Conservation (phyloP, 2,797 vertebrate species). For the Schizothorax lantsangensis region DNA sequence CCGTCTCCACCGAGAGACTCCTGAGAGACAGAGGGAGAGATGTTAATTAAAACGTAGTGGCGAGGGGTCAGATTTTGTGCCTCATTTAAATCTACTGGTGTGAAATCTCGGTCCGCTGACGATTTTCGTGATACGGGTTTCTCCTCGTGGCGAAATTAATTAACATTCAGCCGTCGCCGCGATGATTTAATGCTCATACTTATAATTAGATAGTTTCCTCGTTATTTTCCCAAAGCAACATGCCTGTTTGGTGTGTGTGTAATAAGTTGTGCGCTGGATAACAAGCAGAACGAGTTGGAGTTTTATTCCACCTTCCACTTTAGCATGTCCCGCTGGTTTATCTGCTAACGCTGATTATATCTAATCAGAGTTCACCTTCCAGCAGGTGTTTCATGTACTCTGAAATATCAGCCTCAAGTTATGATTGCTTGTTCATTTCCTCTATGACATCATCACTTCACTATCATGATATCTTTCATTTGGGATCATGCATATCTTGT, state of each 20-base stretch:
- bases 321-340: conserved; percentile 15
- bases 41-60: conserved; percentile 39
- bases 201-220: conserved; percentile 38
- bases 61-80: conserved; percentile 25
- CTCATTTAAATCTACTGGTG: conserved; percentile 33
- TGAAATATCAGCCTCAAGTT: conserved; percentile 3
- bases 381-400: conserved; percentile 44
- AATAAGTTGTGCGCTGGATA: conserved; percentile 26
- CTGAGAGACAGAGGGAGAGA: conserved; percentile 32
- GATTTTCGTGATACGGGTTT: conserved; percentile 14
- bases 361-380: conserved; percentile 43
- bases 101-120: conserved; percentile 14
- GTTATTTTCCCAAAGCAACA: conserved; percentile 42
- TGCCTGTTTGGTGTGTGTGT: conserved; percentile 16
- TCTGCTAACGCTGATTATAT: conserved; percentile 44
- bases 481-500: conserved; percentile 1
- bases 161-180: conserved; percentile 18
- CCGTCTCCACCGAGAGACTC: conserved; percentile 17
- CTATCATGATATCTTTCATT: conserved; percentile 34
- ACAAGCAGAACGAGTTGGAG: conserved; percentile 30
- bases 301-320: conserved; percentile 19
- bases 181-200: conserved; percentile 34
- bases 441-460: neutral
- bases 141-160: conserved; percentile 39
- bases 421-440: conserved; percentile 17